phyloP scores from a whole-genome alignment of 1,140 invertebrate genomes.

The Sweltsa coloradensis region DNA sequence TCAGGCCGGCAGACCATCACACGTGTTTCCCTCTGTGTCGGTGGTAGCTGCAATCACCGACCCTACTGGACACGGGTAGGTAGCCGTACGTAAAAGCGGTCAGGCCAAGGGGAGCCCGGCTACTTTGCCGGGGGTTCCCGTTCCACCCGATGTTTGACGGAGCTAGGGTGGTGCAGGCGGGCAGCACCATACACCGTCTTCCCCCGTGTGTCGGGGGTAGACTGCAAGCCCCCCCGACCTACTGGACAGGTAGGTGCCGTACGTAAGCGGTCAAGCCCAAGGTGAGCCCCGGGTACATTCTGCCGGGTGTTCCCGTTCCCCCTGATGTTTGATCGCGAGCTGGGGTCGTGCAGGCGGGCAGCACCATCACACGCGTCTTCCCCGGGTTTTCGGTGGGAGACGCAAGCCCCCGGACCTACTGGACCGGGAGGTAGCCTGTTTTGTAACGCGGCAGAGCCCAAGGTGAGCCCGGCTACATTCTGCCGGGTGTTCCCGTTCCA shows the following conservation, averaged over 20 bases:
- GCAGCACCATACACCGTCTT: slow-evolving; percentile 76
- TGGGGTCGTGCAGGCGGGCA: slow-evolving; percentile 75
- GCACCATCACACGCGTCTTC: no score
- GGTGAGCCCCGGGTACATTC: no score
- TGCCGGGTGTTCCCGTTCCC: slow-evolving; percentile 93
- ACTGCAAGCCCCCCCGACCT: no score
- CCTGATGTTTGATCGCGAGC: slow-evolving; percentile 77
- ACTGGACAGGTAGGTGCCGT: no score
- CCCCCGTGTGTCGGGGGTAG: slow-evolving; percentile 46
- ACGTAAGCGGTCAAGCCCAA: no score
- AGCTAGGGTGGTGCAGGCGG: slow-evolving; percentile 74
- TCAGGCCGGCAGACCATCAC: no score
- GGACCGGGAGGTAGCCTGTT: no score
- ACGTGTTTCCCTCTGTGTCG: slow-evolving; percentile 63
- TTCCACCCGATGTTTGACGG: slow-evolving; percentile 91
- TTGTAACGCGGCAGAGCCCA: no score
- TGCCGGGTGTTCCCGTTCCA: slow-evolving; percentile 91
- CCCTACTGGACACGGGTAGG: slow-evolving; percentile 71
- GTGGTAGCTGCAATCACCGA: slow-evolving; percentile 53
- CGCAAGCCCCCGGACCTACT: no score
- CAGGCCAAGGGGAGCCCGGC: slow-evolving; percentile 78
- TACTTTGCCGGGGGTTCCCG: slow-evolving; percentile 90
- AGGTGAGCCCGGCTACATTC: slow-evolving; percentile 85
- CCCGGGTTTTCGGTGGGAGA: no score
- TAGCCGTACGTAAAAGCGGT: no score